These are phyloP conservation scores for Callospermophilus lateralis DNA, from an alignment of 2,113 vertebrate species.

Conservation along the genomic window DNA sequence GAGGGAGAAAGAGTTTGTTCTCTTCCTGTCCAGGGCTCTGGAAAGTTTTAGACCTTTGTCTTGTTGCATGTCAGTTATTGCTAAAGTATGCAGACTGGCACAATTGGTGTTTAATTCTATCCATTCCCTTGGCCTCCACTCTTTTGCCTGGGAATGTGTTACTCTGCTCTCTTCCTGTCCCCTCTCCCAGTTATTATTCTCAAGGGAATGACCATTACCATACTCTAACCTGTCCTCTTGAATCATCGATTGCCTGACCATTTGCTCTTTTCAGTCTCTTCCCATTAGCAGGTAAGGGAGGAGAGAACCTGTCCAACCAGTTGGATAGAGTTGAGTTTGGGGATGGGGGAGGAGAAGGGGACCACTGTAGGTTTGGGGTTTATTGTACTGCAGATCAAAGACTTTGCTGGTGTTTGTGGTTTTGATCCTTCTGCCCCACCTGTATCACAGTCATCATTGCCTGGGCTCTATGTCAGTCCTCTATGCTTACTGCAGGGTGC, in stretches of 20 bases:
- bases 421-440: background rate
- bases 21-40: background rate
- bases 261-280: constrained; percentile 13
- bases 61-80: constrained; percentile 11
- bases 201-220: background rate
- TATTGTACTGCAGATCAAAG: background rate
- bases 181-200: constrained; percentile 48
- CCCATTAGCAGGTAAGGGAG: background rate
- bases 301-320: background rate
- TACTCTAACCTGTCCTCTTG: constrained; percentile 18
- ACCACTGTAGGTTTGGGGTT: background rate
- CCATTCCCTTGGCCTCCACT: constrained; percentile 8
- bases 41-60: background rate
- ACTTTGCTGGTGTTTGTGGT: background rate
- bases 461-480: background rate
- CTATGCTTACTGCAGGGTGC: background rate
- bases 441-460: background rate
- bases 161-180: constrained; percentile 37
- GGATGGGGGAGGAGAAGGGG: background rate
- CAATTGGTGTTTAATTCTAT: constrained; percentile 19
- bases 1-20: background rate
- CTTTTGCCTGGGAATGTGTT: background rate
- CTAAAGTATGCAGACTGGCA: constrained; percentile 27
- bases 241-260: background rate
- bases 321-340: background rate